Base-by-base conservation (phyloP, 92 coral and sea anemone genomes). In the Isaurus tuberculatus region DNA sequence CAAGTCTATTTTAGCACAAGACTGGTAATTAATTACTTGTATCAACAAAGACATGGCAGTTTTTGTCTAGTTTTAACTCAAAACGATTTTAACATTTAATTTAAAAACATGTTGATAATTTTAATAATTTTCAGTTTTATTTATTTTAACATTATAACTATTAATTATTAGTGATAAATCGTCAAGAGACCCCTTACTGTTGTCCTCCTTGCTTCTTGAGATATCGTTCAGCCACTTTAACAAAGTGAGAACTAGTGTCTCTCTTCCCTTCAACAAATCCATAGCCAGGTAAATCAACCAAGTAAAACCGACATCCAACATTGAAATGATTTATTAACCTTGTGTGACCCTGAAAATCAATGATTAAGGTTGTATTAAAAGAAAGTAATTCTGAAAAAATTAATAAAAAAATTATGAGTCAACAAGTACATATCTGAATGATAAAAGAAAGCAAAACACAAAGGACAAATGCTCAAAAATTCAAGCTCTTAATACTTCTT, bases 231-330 rank as follows among this genome's bases (percentile, higher is more conserved):
- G 92, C 95, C 8, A 93, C 93, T 51, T 90, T 84, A 28, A 93
- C 95, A 89, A 93, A 93, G 67, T 93, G 91, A 17, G 70, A 65
- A 43, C 91, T 85, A 19, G 91, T 88, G 22, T 88, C 86, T 14
- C 22, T 73, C 53, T 70, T 85, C 30, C 95, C 98, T 67, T 89
- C 86, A 13, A 93, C 98, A 70, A 86, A 91, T 2, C 95, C 98
- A 89, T 93, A 93, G 8, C 98, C 98, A n/a, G 98, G 98, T 0
- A 93, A 86, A 83, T 93, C 98, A 22, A 93, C 98, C 16, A 93
- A 72, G 90, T 89, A 91, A 66, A 93, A 89, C 82, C 85, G 90
- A 9, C 91, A 89, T 29, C 88, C 91, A 36, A 91, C 81, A 67
- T 89, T 93, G 83, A 91, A 93, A 74, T 84, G 92, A 64, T 91